Evolutionary conservation across 1,140 invertebrate species (phyloP).

Genomic region (Diorhabda elongata): DNA sequence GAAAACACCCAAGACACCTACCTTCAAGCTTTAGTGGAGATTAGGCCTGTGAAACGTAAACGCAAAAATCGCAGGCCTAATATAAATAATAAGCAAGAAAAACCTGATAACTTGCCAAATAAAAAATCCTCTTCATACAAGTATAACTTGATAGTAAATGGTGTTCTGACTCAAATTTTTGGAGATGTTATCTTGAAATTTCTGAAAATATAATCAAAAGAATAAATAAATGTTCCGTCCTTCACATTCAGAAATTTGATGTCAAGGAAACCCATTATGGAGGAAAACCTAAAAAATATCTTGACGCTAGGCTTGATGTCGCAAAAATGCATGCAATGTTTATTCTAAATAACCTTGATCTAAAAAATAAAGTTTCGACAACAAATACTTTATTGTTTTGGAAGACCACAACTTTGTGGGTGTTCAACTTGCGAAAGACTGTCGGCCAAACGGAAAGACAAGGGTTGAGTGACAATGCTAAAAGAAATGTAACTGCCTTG

Average conservation of each 20-base stretch:
- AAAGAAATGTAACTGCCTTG: background rate
- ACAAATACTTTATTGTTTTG: conserved; percentile 18
- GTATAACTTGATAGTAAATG: background rate
- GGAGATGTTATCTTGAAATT: background rate
- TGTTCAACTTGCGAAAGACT: background rate
- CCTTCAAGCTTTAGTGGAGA: background rate
- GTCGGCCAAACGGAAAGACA: background rate
- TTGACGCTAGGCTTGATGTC: background rate
- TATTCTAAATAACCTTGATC: background rate
- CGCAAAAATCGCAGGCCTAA: background rate
- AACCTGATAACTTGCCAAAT: background rate
- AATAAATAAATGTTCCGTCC: background rate
- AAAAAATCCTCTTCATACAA: background rate
- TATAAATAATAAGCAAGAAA: background rate
- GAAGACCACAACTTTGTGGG: background rate
- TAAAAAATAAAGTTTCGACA: background rate
- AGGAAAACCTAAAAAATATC: background rate
- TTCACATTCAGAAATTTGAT: background rate
- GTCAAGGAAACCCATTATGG: background rate
- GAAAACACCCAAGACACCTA: background rate
- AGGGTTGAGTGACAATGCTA: background rate
- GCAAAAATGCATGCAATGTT: background rate
- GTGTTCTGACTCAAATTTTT: background rate
- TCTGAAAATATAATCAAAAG: background rate
- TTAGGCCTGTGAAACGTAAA: background rate